Evolutionary conservation across 2,113 vertebrate species (phyloP).

Genomic region (Parotia lawesii): DNA sequence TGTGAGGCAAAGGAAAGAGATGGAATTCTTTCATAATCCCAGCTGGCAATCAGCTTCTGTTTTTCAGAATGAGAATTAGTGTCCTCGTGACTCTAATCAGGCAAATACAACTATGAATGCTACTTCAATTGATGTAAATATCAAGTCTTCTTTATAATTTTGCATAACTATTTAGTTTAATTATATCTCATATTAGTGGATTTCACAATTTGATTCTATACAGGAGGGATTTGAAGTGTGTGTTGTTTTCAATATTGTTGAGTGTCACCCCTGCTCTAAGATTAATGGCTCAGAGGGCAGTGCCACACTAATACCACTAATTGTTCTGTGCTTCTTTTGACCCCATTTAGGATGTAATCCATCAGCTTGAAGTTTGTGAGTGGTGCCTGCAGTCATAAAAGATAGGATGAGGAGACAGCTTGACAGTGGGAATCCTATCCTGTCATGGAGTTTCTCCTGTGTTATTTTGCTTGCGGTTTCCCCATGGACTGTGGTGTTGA

Average conservation of each 20-base stretch:
- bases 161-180: not conserved
- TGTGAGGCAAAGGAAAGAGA: not conserved
- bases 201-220: not conserved
- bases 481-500: not conserved
- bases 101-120: not conserved
- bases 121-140: not conserved
- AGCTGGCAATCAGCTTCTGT: conserved; percentile 14
- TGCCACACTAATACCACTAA: not conserved
- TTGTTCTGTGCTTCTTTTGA: conserved; percentile 10
- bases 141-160: not conserved
- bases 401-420: not conserved
- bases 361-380: not conserved
- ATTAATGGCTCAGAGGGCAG: conserved; percentile 6
- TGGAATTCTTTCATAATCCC: conserved; percentile 31
- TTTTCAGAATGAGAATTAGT: conserved; percentile 23
- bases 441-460: not conserved
- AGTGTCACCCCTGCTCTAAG: not conserved
- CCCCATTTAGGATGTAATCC: conserved; percentile 1
- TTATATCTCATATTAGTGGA: not conserved
- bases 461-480: not conserved
- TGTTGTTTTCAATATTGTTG: not conserved
- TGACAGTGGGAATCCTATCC: not conserved
- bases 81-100: conserved; percentile 11
- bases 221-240: not conserved
- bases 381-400: not conserved